phyloP scores from a whole-genome alignment of 2,888 invertebrate species.

The Cheilosia vulpina region DNA sequence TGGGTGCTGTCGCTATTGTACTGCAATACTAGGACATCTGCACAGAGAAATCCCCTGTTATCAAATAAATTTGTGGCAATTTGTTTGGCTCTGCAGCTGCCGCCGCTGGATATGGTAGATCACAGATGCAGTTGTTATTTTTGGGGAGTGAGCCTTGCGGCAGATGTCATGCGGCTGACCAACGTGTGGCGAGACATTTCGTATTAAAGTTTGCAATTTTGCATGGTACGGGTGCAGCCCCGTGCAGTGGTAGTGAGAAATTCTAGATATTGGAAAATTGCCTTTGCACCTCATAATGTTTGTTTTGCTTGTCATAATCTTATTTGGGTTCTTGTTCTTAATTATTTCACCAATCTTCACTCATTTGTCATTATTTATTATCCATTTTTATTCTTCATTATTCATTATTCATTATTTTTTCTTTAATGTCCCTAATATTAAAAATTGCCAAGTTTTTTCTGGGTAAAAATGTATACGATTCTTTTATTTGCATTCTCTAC shows the following conservation, averaged over 20 bases:
- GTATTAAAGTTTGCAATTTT: conserved; percentile 24
- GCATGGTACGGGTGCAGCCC: background rate
- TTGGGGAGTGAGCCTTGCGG: conserved; percentile 43
- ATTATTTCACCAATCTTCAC: no score
- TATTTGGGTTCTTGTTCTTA: no score
- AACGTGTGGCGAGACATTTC: conserved; percentile 41
- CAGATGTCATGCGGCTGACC: conserved; percentile 68
- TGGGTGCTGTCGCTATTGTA: conserved; percentile 19
- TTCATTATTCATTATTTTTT: no score
- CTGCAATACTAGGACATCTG: conserved; percentile 58
- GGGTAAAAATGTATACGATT: no score
- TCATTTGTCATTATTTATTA: no score
- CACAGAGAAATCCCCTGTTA: conserved; percentile 46
- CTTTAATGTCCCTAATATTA: no score
- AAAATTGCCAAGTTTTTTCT: no score
- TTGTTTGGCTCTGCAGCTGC: conserved; percentile 59
- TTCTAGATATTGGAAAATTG: background rate
- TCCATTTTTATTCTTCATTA: no score
- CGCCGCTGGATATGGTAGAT: conserved; percentile 18
- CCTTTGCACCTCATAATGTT: no score
- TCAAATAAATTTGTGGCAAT: conserved; percentile 73
- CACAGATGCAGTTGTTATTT: conserved; percentile 35
- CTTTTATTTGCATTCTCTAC: no score
- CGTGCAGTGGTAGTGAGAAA: background rate
- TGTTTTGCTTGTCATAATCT: no score